A percentile compares a stretch with the other conserved stretches of the same genome.
Conservation (phyloP, 2,797 vertebrate species). For the Diplodus sargus region DNA sequence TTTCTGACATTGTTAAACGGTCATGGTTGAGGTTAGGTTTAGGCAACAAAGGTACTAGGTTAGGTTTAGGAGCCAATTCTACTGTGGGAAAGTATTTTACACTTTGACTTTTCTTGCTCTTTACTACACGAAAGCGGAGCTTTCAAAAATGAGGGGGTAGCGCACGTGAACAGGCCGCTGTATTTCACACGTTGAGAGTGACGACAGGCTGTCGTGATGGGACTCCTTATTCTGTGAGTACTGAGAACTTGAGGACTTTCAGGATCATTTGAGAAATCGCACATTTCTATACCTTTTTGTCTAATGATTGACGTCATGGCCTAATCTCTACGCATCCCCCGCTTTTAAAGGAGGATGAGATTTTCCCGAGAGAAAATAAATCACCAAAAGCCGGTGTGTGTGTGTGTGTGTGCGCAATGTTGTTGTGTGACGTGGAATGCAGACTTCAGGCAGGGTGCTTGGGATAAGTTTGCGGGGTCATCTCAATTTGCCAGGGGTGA, state of each 20-base stretch:
- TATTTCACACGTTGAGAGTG: no score
- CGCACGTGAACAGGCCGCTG: no score
- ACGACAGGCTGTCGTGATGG: no score
- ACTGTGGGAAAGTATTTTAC: no score
- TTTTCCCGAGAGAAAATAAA: neutral
- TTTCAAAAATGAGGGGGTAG: no score
- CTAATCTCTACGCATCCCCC: neutral
- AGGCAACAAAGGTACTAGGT: no score
- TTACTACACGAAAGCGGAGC: no score
- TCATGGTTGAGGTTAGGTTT: no score
- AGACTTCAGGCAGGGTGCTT: conserved; percentile 45
- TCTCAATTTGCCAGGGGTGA: conserved; percentile 81
- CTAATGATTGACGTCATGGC: neutral
- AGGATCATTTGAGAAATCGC: neutral
- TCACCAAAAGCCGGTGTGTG: neutral
- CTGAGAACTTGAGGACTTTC: neutral
- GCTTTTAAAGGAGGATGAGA: neutral
- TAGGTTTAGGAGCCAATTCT: no score
- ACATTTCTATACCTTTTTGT: neutral
- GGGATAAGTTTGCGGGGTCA: conserved; percentile 77
- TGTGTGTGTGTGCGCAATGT: conserved; percentile 33
- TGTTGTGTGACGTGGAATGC: conserved; percentile 67
- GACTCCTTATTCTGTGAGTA: no score
- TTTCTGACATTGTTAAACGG: no score
- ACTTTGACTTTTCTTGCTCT: no score